Base-by-base conservation (phyloP, 2,888 invertebrate genomes). In the Drosophila niveifrons region DNA sequence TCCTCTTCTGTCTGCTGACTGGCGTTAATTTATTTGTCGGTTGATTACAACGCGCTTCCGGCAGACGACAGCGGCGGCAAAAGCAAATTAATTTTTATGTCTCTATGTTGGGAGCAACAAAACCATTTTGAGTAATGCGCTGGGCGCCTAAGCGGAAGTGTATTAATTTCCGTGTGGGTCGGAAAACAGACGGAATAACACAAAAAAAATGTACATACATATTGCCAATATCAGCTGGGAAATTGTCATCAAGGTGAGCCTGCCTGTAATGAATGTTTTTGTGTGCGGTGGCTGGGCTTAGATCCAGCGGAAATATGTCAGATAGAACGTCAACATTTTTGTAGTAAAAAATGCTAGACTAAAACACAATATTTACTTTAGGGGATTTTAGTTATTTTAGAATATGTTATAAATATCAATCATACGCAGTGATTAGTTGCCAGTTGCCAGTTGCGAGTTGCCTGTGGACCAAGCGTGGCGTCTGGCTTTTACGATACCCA, bases 1-100 rank as follows among this genome's bases (percentile, higher is more conserved):
- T 15, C 4, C 52, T 36, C 43, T 28, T 53, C 9, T 52, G 41
- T 18, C 46, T 36, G 11, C 29, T 39, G 44, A 9, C 11, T 56
- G 76, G 75, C 68, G 85, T 85, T 82, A 85, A 85, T 85, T 85
- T 85, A 85, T 85, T 85, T 87, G 88, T 82, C 85, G 85, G 80
- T 85, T 85, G 88, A 87, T 85, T 85, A 85, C 76, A 82, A 73
- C 80, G 80, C 70, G 79, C 80, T 79, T 87, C 85, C 85, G 87
- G 65, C 80, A 78, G 78, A 75, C 74, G 85, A 87, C 82, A 83
- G 71, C 73, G 69, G 59, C 57, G 63, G 75, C 82, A 75, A 75
- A 85, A 83, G 78, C 78, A 82, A 82, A 82, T 82, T 82, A 82
- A 85, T 82, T 82, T 82, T 85, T 82, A 84, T 85, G 85, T 75